phyloP scores from a whole-genome alignment of 2,888 invertebrate species.

The Petrolisthes cinctipes region DNA sequence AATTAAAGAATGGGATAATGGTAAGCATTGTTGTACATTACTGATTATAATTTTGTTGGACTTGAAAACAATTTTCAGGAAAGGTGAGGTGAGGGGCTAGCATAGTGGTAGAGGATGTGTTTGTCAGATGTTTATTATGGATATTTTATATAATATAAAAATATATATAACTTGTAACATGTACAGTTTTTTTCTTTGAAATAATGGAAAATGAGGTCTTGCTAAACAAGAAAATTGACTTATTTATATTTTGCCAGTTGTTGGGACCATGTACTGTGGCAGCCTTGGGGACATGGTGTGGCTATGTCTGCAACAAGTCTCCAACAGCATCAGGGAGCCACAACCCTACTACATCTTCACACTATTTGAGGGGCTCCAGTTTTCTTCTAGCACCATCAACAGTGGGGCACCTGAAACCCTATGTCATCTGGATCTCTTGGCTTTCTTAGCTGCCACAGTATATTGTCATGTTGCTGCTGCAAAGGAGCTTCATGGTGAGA shows the following conservation, averaged over 20 bases:
- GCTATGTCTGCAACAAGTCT: conserved; percentile 58
- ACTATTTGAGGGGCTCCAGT: conserved; percentile 60
- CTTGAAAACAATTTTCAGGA: too few relatives aligned
- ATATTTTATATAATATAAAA: too few relatives aligned
- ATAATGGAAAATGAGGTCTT: not conserved
- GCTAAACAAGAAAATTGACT: not conserved
- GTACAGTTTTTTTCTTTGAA: not conserved
- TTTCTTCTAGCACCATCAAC: conserved; percentile 37
- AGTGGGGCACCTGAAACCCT: conserved; percentile 61
- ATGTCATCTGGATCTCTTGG: conserved; percentile 63
- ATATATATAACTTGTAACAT: too few relatives aligned
- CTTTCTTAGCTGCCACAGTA: conserved; percentile 64
- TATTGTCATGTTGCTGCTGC: conserved; percentile 52
- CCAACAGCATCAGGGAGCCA: conserved; percentile 28
- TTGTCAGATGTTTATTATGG: too few relatives aligned
- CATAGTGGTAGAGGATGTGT: too few relatives aligned
- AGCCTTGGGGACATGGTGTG: conserved; percentile 62
- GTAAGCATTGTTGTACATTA: conserved; percentile 20
- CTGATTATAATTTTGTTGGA: not conserved
- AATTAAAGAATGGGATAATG: conserved; percentile 45
- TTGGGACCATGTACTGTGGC: conserved; percentile 49
- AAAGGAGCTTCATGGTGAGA: conserved; percentile 48
- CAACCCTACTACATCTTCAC: conserved; percentile 57
- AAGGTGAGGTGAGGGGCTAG: too few relatives aligned
- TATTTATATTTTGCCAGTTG: conserved; percentile 44